Percentiles rank a stretch among this genome's conserved stretches.
Conservation (phyloP, 2,797 vertebrate species). For the Xiphorhynchus erythropygius region DNA sequence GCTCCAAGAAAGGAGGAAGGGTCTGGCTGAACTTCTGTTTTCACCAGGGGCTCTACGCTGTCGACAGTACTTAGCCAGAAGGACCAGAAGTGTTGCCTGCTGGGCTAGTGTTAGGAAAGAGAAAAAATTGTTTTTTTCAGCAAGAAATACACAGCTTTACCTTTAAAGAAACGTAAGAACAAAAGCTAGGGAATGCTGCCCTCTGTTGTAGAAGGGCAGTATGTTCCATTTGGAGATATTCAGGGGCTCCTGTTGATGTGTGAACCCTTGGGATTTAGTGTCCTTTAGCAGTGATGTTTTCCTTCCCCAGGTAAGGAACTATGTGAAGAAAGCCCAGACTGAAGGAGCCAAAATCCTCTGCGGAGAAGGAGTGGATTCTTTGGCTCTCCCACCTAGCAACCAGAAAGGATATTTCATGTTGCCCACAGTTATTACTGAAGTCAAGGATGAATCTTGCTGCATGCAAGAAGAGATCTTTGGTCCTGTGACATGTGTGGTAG, state of each 20-base stretch:
- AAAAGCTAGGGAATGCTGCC: not conserved
- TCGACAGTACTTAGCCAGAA: not conserved
- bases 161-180: not conserved
- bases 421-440: slow-evolving; percentile 86
- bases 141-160: not conserved
- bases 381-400: slow-evolving; percentile 81
- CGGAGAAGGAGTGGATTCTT: slow-evolving; percentile 87
- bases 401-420: slow-evolving; percentile 90
- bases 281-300: slow-evolving; percentile 22
- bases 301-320: slow-evolving; percentile 83
- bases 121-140: not conserved
- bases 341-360: slow-evolving; percentile 90
- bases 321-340: slow-evolving; percentile 83
- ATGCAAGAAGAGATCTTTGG: slow-evolving; percentile 99
- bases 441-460: slow-evolving; percentile 85
- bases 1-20: not conserved
- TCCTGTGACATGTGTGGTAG: slow-evolving; percentile 88
- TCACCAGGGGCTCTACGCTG: not conserved
- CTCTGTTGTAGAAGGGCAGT: not conserved
- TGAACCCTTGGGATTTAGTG: not conserved
- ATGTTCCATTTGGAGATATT: not conserved
- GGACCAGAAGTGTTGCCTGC: not conserved
- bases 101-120: not conserved
- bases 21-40: not conserved
- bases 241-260: not conserved